Evolutionary conservation across 1,140 invertebrate species (phyloP), one percentile per base, ranked within the genome.

Genomic region (Andricus grossulariae): DNA sequence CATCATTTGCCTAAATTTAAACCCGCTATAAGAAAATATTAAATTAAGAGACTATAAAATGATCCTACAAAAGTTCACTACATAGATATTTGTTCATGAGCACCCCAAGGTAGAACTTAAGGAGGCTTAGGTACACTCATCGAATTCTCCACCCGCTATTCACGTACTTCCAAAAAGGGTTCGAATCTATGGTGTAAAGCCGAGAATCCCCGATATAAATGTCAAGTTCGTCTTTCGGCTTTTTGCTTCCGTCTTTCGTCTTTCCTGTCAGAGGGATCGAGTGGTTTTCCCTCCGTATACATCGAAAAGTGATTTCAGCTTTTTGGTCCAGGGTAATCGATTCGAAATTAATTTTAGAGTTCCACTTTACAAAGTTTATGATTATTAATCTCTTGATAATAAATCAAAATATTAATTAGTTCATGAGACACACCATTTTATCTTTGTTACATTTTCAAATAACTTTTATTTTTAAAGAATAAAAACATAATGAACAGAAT

Each of bases 171-270:
- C 55, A 76, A 82, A 88, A 86, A 88, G 86, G 86, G 87, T 87
- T 89, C 79, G 76, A 75, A 74, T 82, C 52, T 52, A 21, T 82
- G 82, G 88, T 90, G 90, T 83, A 91, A 91, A 91, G 88, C 89
- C 90, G 90, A 87, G 89, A 91, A 91, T 91, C 87, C 86, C 89
- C 79, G 82, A 89, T 88, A 90, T 88, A 90, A 91, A 91, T 90
- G 90, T 91, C 89, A 90, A 90, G 85, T 90, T 90, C 85, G 88
- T 75, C 85, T 87, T 84, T 88, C 86, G 85, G 85, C 88, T 90
- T 90, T 87, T 79, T 82, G 82, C 82, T 77, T 84, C 84, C 84
- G 85, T 87, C 81, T 74, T 80, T 74, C 71, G 80, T 75, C 80
- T 73, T 80, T 75, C 66, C 80, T 75, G 79, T 76, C 72, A 66